Evolutionary conservation across 2,113 vertebrate species (phyloP).

Genomic region (Pardalotus punctatus): DNA sequence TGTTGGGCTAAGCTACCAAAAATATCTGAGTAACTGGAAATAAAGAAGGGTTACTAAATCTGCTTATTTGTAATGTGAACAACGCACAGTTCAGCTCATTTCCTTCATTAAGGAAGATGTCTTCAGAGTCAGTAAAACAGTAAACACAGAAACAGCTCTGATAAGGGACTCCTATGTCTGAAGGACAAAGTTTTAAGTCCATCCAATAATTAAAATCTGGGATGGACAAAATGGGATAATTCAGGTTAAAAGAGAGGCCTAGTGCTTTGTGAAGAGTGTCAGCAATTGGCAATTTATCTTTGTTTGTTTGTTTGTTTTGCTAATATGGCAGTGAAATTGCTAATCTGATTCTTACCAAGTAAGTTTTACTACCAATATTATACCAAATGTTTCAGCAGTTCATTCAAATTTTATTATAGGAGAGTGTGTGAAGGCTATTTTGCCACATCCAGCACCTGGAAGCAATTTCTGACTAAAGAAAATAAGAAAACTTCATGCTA

Average conservation of each 20-base stretch:
- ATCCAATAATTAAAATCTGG: background rate
- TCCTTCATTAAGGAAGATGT: background rate
- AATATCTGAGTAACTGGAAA: background rate
- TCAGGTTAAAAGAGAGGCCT: background rate
- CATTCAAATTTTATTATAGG: background rate
- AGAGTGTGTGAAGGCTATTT: background rate
- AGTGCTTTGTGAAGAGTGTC: background rate
- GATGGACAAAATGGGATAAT: background rate
- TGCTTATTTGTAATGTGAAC: background rate
- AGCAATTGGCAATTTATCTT: background rate
- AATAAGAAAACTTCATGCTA: background rate
- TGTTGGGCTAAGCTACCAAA: background rate
- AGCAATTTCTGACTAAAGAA: background rate
- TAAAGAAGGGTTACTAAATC: background rate
- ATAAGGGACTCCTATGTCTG: background rate
- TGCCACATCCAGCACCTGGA: background rate
- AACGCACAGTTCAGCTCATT: background rate
- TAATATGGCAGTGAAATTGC: background rate
- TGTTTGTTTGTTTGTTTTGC: background rate
- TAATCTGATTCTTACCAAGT: background rate
- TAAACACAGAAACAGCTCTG: background rate
- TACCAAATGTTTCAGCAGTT: background rate
- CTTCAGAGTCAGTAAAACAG: background rate
- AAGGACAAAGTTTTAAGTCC: background rate
- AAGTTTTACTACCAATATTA: background rate